These are phyloP conservation scores for Taphrorychus bicolor DNA, from an alignment of 2,888 invertebrate genomes.

Conservation along the genomic window DNA sequence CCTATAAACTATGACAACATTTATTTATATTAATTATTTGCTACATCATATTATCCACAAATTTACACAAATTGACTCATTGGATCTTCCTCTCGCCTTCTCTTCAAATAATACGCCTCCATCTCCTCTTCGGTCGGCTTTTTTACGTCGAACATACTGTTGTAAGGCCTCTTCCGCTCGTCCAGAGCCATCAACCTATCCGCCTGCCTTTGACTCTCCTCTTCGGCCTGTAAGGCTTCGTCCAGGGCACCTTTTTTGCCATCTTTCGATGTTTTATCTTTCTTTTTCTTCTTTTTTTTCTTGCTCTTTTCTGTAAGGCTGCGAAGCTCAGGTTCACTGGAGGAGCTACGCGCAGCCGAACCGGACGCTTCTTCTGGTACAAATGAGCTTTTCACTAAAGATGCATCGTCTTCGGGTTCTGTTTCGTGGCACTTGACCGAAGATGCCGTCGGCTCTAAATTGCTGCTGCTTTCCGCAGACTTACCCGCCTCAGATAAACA, in stretches of 20 bases:
- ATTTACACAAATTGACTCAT: slow-evolving; percentile 74
- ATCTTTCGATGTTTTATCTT: slow-evolving; percentile 59
- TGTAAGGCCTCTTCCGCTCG: slow-evolving; percentile 92
- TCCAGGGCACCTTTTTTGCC: slow-evolving; percentile 63
- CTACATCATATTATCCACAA: no score
- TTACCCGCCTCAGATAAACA: slow-evolving; percentile 81
- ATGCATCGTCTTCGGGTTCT: neutral
- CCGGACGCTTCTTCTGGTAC: neutral
- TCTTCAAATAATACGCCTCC: slow-evolving; percentile 91
- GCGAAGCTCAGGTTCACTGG: slow-evolving; percentile 50
- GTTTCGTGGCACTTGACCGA: no score
- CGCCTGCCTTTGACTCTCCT: slow-evolving; percentile 66
- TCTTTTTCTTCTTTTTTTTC: slow-evolving; percentile 64
- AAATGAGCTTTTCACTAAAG: neutral
- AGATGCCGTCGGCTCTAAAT: neutral
- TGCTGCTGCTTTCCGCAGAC: neutral
- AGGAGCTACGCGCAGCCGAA: no score
- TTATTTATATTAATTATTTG: no score
- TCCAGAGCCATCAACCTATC: slow-evolving; percentile 74
- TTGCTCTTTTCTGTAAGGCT: slow-evolving; percentile 35
- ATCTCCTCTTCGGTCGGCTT: slow-evolving; percentile 91
- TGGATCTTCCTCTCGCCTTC: slow-evolving; percentile 87
- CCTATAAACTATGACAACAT: no score
- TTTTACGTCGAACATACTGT: slow-evolving; percentile 85
- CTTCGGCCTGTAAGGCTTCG: slow-evolving; percentile 72